phyloP scores from a whole-genome alignment of 2,113 vertebrate species.

The Panthera uncia region DNA sequence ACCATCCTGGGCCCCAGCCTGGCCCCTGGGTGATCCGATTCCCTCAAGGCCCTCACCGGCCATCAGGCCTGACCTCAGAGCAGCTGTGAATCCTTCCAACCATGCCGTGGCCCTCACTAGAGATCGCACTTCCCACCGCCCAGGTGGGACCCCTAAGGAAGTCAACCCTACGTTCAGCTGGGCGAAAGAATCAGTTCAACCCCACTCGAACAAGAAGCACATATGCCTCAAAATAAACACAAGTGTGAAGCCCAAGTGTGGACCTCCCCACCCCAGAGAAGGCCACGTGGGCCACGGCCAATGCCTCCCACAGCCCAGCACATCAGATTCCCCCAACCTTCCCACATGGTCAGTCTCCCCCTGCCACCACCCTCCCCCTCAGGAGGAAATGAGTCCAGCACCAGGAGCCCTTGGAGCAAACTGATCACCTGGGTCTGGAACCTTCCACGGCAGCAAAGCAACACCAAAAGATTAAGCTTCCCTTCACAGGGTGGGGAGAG shows the following conservation, averaged over 20 bases:
- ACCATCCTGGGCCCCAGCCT: not conserved
- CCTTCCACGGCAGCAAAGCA: not conserved
- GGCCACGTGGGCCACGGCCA: not conserved
- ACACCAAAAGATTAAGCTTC: not conserved
- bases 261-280: not conserved
- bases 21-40: not conserved
- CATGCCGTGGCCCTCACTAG: not conserved
- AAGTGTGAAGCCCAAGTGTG: not conserved
- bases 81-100: slow-evolving; percentile 39
- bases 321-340: not conserved
- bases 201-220: not conserved
- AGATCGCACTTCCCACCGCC: not conserved
- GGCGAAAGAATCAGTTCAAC: not conserved
- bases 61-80: not conserved
- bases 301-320: not conserved
- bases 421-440: not conserved
- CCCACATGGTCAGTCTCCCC: not conserved
- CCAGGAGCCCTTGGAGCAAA: not conserved
- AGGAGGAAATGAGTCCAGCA: not conserved
- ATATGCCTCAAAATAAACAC: not conserved
- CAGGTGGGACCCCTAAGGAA: not conserved
- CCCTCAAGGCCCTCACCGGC: not conserved
- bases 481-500: not conserved
- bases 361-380: not conserved
- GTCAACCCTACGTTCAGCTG: slow-evolving; percentile 50